Evolutionary conservation across 2,797 vertebrate genomes (phyloP).

Genomic region (Heliangelus exortis): DNA sequence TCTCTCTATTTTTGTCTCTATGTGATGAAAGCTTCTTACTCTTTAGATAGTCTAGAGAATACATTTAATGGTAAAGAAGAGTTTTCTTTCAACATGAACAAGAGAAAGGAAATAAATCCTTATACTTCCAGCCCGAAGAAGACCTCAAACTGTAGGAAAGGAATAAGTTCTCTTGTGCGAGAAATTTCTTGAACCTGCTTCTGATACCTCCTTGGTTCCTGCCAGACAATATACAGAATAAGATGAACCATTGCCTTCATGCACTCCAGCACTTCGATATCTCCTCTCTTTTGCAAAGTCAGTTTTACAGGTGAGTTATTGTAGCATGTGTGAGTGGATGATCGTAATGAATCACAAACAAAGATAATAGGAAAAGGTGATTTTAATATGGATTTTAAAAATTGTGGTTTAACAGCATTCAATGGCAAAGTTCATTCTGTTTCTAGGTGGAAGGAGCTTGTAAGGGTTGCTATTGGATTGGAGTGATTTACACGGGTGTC

Average conservation of each 20-base stretch:
- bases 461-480: too few relatives aligned
- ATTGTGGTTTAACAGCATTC: too few relatives aligned
- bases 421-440: too few relatives aligned
- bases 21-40: conserved; percentile 34
- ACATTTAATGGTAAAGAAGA: conserved; percentile 4
- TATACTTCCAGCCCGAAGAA: not conserved
- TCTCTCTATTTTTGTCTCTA: conserved; percentile 45
- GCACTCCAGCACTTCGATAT: too few relatives aligned
- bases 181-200: not conserved
- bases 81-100: conserved; percentile 27
- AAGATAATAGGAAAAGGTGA: too few relatives aligned
- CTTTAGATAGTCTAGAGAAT: conserved; percentile 18
- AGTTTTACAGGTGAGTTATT: not conserved
- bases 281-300: not conserved
- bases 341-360: too few relatives aligned
- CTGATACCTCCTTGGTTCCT: not conserved
- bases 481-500: too few relatives aligned
- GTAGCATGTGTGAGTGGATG: too few relatives aligned
- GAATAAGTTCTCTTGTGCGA: not conserved
- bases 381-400: too few relatives aligned
- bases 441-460: too few relatives aligned
- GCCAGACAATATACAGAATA: not conserved
- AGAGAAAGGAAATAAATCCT: conserved; percentile 29
- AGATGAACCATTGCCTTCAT: not conserved
- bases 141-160: not conserved